These are phyloP conservation scores for Pionites leucogaster DNA, from an alignment of 2,113 vertebrate species.

Conservation along the genomic window DNA sequence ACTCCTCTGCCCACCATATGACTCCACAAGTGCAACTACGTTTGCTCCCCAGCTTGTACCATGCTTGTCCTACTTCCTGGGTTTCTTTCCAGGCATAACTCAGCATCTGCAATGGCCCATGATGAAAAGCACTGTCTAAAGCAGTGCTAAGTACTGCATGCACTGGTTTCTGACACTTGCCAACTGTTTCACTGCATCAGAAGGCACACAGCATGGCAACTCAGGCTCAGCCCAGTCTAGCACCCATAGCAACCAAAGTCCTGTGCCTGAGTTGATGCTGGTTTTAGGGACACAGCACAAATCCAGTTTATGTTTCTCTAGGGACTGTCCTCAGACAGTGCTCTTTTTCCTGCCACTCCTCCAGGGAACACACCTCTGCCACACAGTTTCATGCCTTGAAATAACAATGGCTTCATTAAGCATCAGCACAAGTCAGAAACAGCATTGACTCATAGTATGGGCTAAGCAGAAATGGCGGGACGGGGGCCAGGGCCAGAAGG, in stretches of 20 bases:
- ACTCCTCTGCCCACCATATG: neutral
- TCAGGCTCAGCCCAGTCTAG: neutral
- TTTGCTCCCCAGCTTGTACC: neutral
- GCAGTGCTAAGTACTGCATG: neutral
- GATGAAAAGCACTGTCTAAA: neutral
- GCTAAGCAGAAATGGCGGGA: neutral
- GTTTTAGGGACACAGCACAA: neutral
- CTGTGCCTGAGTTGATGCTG: accelerated
- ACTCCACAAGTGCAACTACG: neutral
- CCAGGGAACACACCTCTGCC: neutral
- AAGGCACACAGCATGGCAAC: neutral
- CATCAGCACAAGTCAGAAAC: neutral
- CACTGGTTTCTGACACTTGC: neutral
- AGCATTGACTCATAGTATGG: neutral
- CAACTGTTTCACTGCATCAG: neutral
- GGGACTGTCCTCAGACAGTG: neutral
- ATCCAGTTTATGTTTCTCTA: neutral
- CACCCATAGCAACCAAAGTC: neutral
- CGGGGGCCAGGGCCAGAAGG: neutral
- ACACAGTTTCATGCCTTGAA: neutral
- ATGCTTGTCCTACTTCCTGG: neutral
- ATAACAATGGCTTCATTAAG: neutral
- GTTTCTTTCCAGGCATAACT: neutral
- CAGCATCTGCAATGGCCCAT: neutral
- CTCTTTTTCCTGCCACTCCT: neutral